Conservation (phyloP, 2,797 vertebrate species). For the Fringilla coelebs region DNA sequence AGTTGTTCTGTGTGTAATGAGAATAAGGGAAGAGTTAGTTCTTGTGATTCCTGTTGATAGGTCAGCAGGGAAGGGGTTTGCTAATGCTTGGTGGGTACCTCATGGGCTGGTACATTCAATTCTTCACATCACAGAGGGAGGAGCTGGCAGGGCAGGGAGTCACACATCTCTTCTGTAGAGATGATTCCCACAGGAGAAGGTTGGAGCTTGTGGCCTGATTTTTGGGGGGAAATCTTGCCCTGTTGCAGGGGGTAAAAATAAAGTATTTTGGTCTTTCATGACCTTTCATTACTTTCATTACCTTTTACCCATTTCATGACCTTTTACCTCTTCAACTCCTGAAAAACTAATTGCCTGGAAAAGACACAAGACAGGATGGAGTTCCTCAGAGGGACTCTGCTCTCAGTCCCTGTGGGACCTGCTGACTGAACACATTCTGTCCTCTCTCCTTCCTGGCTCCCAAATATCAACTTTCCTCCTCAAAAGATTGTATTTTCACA, state of each 20-base stretch:
- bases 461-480: background rate
- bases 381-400: background rate
- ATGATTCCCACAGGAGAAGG: background rate
- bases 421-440: background rate
- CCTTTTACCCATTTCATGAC: background rate
- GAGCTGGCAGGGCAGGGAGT: background rate
- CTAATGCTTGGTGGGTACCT: background rate
- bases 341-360: background rate
- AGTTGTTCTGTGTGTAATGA: background rate
- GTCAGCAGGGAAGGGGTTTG: background rate
- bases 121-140: background rate
- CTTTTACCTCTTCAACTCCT: background rate
- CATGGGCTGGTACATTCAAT: fast-evolving
- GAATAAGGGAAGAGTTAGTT: background rate
- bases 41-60: background rate
- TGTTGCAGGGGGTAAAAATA: background rate
- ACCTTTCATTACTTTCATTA: background rate
- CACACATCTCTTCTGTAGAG: background rate
- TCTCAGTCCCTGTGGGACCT: background rate
- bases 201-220: background rate
- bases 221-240: background rate
- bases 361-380: background rate
- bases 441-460: background rate
- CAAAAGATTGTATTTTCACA: background rate
- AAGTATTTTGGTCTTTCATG: background rate